Base-by-base conservation (phyloP, 2,113 vertebrate species). In the Ictidomys tridecemlineatus region DNA sequence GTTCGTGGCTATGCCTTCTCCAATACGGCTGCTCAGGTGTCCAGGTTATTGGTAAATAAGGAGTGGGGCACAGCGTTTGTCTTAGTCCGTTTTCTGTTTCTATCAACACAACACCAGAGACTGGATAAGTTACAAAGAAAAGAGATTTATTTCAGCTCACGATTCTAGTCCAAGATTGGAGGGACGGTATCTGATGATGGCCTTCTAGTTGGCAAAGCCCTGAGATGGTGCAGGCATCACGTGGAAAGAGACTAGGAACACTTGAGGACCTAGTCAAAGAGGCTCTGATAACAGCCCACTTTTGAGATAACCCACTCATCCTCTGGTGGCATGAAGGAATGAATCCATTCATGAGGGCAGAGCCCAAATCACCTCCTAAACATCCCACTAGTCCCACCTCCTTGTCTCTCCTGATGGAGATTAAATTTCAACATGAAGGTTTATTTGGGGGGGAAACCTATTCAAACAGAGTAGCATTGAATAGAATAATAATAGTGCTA, bases 1-100 rank as follows among this genome's bases (percentile, higher is more conserved):
- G 70, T 78, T 90, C 70, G 28, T 45, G 48, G 72, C 24, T 92
- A 58, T 93, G 76, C 77, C 39, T 82, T 58, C 89, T 91, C 85
- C 30, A 73, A 42, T 74, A 65, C 2, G 88, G 80, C 67, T 86
- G 72, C 58, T 94, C 85, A 83, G 78, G 73, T 39, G n/a, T 74
- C 83, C 48, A 53, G 58, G 90, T 28, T 76, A 65, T 70, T 91
- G 82, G 70, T 72, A 78, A 95, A n/a, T 58, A 74, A 28, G 61
- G 34, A 90, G 42, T 1, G 76, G 70, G 22, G 39, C 26, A 16
- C 9, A 56, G 34, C 14, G 16, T 72, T 18, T 34, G 17, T 65
- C 28, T 28, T 30, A 53, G 69, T 67, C 37, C 7, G 3, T 74
- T 48, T 89, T 51, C 26, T 89, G 78, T 42, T 42, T 45, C 69